Evolutionary conservation across 1,140 invertebrate genomes (phyloP).

Genomic region (Globodera ellingtonae): DNA sequence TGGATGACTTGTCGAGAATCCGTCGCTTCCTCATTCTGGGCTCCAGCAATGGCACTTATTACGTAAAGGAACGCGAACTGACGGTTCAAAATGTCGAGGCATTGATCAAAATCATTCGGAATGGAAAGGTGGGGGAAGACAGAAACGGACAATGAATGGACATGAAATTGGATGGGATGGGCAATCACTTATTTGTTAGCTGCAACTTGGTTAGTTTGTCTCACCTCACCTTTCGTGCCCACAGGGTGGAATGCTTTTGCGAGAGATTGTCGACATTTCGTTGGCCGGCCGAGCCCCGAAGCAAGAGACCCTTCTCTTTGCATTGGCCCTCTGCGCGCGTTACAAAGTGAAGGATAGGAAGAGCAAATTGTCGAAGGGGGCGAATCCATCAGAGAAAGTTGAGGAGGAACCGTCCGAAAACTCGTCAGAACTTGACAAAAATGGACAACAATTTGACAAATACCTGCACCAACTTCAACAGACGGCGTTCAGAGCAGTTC

Average conservation of each 20-base stretch:
- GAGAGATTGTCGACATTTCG: constrained; percentile 62
- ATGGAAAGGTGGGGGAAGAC: constrained; percentile 31
- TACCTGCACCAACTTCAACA: constrained; percentile 43
- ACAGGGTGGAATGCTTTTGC: constrained; percentile 61
- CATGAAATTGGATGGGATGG: too few species aligned
- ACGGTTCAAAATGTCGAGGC: constrained; percentile 59
- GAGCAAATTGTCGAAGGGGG: constrained; percentile 5
- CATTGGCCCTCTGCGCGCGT: constrained; percentile 65
- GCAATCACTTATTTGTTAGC: too few species aligned
- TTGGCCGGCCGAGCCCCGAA: constrained; percentile 62
- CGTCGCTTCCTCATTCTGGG: constrained; percentile 66
- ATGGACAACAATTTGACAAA: constrained; percentile 25
- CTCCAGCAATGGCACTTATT: constrained; percentile 61
- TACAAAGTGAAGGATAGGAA: constrained; percentile 36
- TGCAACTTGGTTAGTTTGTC: too few species aligned
- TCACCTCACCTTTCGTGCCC: too few species aligned
- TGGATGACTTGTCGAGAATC: constrained; percentile 63
- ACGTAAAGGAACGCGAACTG: constrained; percentile 57
- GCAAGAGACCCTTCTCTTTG: constrained; percentile 60
- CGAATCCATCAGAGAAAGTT: constrained; percentile 6
- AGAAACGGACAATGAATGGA: too few species aligned
- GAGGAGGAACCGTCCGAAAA: background rate
- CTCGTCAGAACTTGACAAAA: constrained; percentile 11
- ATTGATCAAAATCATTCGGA: constrained; percentile 61
- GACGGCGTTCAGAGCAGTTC: constrained; percentile 36